Conservation (phyloP, 2,888 invertebrate species). For the Epirrhoe tristata region DNA sequence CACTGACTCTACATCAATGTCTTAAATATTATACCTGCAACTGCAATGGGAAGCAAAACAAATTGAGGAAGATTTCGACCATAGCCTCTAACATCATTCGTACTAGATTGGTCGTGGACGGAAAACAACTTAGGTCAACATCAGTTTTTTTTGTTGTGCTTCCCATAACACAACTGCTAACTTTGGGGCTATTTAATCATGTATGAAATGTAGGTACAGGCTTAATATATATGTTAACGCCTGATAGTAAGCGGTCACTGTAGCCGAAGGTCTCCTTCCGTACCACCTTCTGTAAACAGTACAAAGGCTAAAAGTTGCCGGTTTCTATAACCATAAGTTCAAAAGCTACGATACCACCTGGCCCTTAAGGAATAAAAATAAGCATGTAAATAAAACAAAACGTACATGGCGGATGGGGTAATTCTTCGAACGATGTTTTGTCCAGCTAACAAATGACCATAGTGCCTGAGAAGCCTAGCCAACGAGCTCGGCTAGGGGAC, state of each 20-base stretch:
- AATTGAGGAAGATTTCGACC: conserved; percentile 29
- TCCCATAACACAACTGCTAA: too few species aligned
- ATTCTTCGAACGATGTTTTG: conserved; percentile 61
- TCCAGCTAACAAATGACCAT: conserved; percentile 53
- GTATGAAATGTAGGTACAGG: too few species aligned
- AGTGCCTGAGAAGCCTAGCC: conserved; percentile 30
- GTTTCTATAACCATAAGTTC: background rate
- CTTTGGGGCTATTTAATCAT: too few species aligned
- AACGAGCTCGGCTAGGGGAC: conserved; percentile 15
- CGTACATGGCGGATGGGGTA: conserved; percentile 50
- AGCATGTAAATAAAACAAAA: conserved; percentile 60
- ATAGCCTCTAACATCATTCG: background rate
- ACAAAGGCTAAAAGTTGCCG: background rate
- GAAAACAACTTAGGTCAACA: background rate
- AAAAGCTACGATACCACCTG: background rate
- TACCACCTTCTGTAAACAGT: background rate
- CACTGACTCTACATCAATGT: conserved; percentile 48
- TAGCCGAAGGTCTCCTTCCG: too few species aligned
- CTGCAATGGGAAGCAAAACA: conserved; percentile 51
- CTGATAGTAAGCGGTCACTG: too few species aligned
- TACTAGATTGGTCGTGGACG: background rate
- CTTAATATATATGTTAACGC: too few species aligned
- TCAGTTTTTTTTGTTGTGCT: background rate
- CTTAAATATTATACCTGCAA: conserved; percentile 52
- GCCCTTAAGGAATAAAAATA: conserved; percentile 50